Percentiles rank a stretch among this genome's conserved stretches.
These are phyloP conservation scores for Chloroceryle amazona DNA, from an alignment of 2,797 vertebrate species.

Conservation along the genomic window DNA sequence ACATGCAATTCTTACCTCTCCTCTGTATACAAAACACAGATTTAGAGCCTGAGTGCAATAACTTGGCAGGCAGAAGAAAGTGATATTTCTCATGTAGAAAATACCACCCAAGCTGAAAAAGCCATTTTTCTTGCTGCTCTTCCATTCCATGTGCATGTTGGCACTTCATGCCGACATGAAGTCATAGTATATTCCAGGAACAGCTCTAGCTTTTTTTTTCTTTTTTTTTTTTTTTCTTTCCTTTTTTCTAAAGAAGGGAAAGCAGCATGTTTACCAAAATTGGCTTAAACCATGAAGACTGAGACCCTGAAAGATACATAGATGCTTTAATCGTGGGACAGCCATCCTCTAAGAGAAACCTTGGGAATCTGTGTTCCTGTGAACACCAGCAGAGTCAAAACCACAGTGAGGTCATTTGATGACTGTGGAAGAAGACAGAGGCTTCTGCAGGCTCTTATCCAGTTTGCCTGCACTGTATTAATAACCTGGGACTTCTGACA, in stretches of 20 bases:
- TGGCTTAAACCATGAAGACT: not conserved
- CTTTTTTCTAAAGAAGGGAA: not conserved
- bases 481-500: slow-evolving; percentile 26
- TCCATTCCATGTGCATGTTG: slow-evolving; percentile 40
- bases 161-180: slow-evolving; percentile 39
- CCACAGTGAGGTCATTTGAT: slow-evolving; percentile 66
- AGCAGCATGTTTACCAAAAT: slow-evolving; percentile 39
- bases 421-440: slow-evolving; percentile 44
- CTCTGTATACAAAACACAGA: not conserved
- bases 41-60: not conserved
- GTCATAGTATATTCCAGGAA: slow-evolving; percentile 63
- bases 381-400: slow-evolving; percentile 63
- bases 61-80: not conserved
- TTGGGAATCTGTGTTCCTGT: slow-evolving; percentile 25
- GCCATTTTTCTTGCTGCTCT: slow-evolving; percentile 26
- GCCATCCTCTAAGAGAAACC: slow-evolving; percentile 29
- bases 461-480: slow-evolving; percentile 29
- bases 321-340: not conserved
- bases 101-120: slow-evolving; percentile 61
- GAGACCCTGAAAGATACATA: slow-evolving; percentile 21
- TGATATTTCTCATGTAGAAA: slow-evolving; percentile 42
- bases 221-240: accelerated
- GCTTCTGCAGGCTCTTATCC: slow-evolving; percentile 17
- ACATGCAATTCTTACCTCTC: not conserved
- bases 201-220: not conserved